phyloP scores from a whole-genome alignment of 2,113 vertebrate species.

The Semnornis frantzii region DNA sequence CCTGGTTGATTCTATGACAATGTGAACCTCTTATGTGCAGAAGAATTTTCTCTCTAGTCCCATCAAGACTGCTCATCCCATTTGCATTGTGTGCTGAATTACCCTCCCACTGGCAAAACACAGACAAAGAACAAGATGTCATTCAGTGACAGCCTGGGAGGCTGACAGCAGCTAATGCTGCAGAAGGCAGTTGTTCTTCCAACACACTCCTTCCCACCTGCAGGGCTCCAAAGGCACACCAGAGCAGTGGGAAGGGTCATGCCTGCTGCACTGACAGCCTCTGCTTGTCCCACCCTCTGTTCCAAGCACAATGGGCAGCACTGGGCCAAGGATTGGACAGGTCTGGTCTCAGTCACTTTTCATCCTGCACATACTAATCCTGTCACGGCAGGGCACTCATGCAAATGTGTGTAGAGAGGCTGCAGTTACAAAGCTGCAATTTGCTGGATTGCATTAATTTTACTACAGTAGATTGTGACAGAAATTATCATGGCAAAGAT shows the following conservation, averaged over 20 bases:
- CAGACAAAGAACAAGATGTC: conserved; percentile 21
- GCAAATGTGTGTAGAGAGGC: not conserved
- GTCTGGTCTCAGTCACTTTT: conserved; percentile 13
- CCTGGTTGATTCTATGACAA: not conserved
- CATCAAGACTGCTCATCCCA: not conserved
- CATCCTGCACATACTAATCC: not conserved
- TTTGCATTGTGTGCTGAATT: not conserved
- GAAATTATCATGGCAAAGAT: conserved; percentile 6
- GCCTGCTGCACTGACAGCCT: not conserved
- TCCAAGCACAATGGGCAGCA: not conserved
- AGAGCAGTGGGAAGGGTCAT: not conserved
- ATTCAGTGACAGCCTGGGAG: not conserved
- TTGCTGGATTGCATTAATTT: conserved; percentile 29
- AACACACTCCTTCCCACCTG: conserved; percentile 4
- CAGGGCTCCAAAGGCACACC: not conserved
- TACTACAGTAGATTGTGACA: conserved; percentile 27
- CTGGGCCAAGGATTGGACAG: not conserved
- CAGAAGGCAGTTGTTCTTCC: not conserved
- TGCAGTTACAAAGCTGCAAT: conserved; percentile 33
- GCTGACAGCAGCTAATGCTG: not conserved
- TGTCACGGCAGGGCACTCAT: not conserved
- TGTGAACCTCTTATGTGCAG: not conserved
- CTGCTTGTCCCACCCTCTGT: not conserved
- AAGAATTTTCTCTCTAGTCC: not conserved
- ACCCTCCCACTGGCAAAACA: not conserved